Percentiles rank a stretch among this genome's conserved stretches.
These are phyloP conservation scores for Fragum whitleyi DNA, from an alignment of 2,888 invertebrate species.

Conservation along the genomic window DNA sequence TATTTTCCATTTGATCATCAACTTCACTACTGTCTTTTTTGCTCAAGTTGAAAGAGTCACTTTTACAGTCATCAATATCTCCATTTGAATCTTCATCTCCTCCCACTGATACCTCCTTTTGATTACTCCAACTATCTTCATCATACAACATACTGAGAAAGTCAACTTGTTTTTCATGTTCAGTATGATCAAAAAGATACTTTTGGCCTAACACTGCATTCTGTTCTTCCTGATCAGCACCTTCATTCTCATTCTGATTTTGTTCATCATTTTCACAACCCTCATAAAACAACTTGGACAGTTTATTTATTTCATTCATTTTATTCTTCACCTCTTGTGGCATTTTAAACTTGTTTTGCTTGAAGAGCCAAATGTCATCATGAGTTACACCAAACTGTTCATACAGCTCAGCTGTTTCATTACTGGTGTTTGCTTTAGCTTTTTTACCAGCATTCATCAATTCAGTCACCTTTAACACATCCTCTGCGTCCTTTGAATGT, in stretches of 20 bases:
- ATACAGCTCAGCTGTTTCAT: conserved; percentile 31
- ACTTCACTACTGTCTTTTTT: background rate
- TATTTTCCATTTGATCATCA: background rate
- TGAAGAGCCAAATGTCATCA: conserved; percentile 49
- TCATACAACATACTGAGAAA: conserved; percentile 9
- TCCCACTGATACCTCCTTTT: conserved; percentile 12
- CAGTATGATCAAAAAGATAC: background rate
- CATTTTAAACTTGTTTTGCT: conserved; percentile 28
- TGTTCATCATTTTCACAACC: background rate
- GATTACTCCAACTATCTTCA: conserved; percentile 22
- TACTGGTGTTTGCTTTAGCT: background rate
- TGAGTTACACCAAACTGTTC: conserved; percentile 47
- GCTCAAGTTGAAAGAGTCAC: background rate
- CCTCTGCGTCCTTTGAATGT: conserved; percentile 24
- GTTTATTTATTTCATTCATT: background rate
- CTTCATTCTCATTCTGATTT: background rate
- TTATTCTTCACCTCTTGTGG: conserved; percentile 20
- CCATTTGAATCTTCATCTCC: background rate
- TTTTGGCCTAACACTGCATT: background rate
- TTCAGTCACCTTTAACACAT: background rate
- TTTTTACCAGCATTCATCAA: background rate
- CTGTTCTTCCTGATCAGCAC: background rate
- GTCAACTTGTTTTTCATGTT: conserved; percentile 10
- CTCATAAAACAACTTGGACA: background rate
- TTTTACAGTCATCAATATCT: conserved; percentile 2